Evolutionary conservation across 2,113 vertebrate species (phyloP), one percentile per base, ranked within the genome.

Genomic region (Oriolus oriolus): DNA sequence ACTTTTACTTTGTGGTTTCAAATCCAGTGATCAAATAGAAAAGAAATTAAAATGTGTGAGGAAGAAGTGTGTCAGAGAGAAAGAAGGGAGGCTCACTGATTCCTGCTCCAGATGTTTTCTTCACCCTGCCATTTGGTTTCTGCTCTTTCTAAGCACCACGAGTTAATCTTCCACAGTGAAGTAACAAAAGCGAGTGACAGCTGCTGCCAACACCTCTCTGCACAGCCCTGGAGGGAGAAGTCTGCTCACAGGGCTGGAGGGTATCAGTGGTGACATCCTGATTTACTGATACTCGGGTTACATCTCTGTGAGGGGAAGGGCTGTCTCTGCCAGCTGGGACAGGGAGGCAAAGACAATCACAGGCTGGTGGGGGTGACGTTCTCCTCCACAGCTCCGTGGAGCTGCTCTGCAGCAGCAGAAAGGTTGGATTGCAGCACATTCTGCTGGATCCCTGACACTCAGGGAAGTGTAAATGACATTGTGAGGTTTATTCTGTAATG

Each of bases 41-140:
- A 30, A 57, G 35, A 63, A n/a, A 11, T 12, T 45, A 59, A 24
- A 18, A 21, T 0, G 2, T 9, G 44, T 39, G 33, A 16, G 47
- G 35, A 82, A 49, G 31, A 47, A 45, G 16, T 8, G 3, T 50
- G 19, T 18, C 31, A 17, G 20, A 52, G 19, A 81, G 90, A 33
- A 77, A 52, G 53, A 53, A 84, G 19, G 10, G 42, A 50, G 22
- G 15, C 26, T n/a, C 23, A 1, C 27, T 27, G 31, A 27, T 85
- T 68, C 41, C 54, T 86, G 35, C 73, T 90, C 86, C 90, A 96
- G 93, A 74, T 85, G 90, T 94, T 95, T 85, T 71, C 63, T 19
- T 89, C 77, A 47, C 79, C 30, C 89, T 81, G 41, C 44, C 45
- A 47, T 71, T 94, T 93, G 80, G 35, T 89, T 91, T 77, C 70